Percentiles rank a stretch among this genome's conserved stretches.
Evolutionary conservation across 1,140 invertebrate genomes (phyloP).

Genomic region (Sipha flava): DNA sequence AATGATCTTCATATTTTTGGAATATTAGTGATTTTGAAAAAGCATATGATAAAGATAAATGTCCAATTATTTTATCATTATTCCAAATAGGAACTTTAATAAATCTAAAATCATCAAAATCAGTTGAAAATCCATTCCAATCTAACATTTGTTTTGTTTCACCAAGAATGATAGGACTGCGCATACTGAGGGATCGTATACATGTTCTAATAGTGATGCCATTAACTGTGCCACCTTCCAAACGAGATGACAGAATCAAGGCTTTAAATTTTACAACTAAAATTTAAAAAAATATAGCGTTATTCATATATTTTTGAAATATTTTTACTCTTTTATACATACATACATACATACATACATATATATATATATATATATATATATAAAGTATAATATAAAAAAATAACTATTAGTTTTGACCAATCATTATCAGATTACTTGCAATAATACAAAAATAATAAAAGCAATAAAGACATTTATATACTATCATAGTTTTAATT

Average conservation of each 20-base stretch:
- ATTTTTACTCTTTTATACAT: no score
- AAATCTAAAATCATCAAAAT: neutral
- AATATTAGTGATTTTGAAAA: neutral
- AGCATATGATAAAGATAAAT: conserved; percentile 7
- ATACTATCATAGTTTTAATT: no score
- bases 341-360: no score
- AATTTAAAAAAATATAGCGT: neutral
- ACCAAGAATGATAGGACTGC: neutral
- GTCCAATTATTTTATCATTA: conserved; percentile 17
- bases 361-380: no score
- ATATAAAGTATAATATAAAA: neutral
- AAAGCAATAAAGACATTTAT: no score
- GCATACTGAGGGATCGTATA: neutral
- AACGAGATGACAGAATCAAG: neutral
- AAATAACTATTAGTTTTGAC: neutral
- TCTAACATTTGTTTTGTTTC: conserved; percentile 27
- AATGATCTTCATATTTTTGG: neutral
- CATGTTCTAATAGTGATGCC: neutral
- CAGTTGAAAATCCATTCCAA: conserved; percentile 1
- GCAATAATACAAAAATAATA: no score
- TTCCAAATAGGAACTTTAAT: conserved; percentile 20
- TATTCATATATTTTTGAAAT: no score
- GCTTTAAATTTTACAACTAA: conserved; percentile 14
- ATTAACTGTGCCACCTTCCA: neutral
- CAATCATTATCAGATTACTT: neutral